Evolutionary conservation across 2,797 vertebrate genomes (phyloP).

Genomic region (Muscicapa comitata): DNA sequence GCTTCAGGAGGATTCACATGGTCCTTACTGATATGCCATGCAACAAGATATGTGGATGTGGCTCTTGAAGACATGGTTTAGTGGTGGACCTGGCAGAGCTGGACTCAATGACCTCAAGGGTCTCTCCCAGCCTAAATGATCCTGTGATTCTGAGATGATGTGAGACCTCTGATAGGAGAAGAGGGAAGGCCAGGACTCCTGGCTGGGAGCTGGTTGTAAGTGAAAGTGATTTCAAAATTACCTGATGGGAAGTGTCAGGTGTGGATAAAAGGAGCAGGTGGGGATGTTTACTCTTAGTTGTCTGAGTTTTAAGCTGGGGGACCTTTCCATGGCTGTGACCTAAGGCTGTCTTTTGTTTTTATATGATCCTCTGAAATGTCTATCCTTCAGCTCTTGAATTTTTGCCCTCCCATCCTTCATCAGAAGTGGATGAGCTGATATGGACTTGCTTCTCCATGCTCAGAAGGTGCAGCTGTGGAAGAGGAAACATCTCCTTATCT

Average conservation of each 20-base stretch:
- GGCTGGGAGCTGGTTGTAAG: not conserved
- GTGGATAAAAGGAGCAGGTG: not conserved
- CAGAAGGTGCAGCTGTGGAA: not conserved
- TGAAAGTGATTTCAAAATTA: not conserved
- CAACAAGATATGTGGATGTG: accelerated
- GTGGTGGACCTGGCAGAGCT: not conserved
- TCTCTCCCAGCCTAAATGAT: not conserved
- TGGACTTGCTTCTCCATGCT: not conserved
- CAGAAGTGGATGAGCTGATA: not conserved
- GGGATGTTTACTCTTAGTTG: accelerated
- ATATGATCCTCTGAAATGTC: not conserved
- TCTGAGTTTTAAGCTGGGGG: not conserved
- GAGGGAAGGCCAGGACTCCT: not conserved
- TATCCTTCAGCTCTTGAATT: not conserved
- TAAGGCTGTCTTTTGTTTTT: not conserved
- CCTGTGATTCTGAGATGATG: not conserved
- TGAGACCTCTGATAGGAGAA: not conserved
- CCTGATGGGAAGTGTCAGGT: not conserved
- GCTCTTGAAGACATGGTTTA: not conserved
- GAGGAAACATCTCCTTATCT: not conserved
- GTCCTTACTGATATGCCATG: not conserved
- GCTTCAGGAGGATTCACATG: not conserved
- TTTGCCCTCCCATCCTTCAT: accelerated
- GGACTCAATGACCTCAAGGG: accelerated
- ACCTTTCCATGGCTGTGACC: not conserved